Conservation (phyloP, 2,797 vertebrate species). For the Catharus ustulatus region DNA sequence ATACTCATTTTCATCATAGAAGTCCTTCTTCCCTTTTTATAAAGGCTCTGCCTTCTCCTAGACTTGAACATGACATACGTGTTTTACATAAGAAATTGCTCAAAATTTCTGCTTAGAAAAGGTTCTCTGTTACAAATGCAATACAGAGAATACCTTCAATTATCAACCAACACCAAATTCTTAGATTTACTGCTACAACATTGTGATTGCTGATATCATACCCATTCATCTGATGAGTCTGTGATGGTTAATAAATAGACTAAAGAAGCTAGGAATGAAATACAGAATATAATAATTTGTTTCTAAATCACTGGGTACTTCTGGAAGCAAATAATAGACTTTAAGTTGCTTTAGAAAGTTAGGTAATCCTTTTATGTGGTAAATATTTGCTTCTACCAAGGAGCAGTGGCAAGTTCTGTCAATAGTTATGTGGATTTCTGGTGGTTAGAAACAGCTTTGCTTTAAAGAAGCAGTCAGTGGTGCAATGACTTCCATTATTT, state of each 20-base stretch:
- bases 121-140: not conserved
- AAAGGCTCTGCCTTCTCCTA: not conserved
- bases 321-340: not conserved
- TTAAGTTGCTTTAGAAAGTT: not conserved
- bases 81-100: not conserved
- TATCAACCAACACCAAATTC: not conserved
- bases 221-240: not conserved
- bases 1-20: not conserved
- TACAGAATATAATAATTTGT: not conserved
- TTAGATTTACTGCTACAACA: not conserved
- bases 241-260: not conserved
- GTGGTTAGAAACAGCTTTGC: not conserved
- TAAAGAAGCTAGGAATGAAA: not conserved
- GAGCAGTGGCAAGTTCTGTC: not conserved
- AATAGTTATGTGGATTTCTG: not conserved
- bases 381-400: not conserved
- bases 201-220: not conserved
- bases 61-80: not conserved
- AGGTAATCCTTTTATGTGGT: not conserved
- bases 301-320: not conserved
- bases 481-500: not conserved
- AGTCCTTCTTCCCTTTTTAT: not conserved
- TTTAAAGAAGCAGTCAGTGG: not conserved
- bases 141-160: not conserved
- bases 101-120: not conserved